Conservation (phyloP, 2,797 vertebrate genomes). For the Megaceryle alcyon region DNA sequence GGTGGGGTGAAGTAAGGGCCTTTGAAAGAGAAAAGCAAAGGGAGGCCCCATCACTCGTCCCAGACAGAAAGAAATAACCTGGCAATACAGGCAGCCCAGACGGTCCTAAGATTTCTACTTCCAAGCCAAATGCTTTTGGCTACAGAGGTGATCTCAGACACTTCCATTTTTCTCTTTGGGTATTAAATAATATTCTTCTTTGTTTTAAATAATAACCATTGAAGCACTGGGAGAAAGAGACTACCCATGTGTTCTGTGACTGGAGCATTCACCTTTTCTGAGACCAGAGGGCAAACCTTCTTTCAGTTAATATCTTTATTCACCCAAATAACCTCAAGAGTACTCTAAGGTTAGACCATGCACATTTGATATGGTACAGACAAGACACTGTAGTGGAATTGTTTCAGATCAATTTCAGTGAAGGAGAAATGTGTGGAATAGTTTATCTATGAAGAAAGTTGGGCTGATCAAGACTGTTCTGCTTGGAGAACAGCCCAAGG, state of each 20-base stretch:
- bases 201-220: not conserved
- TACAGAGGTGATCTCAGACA: not conserved
- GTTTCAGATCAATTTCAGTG: not conserved
- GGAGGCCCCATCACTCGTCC: not conserved
- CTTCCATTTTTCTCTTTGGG: not conserved
- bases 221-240: not conserved
- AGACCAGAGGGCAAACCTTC: not conserved
- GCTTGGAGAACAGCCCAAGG: not conserved
- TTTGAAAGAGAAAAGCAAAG: not conserved
- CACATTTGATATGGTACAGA: not conserved
- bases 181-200: slow-evolving; percentile 7
- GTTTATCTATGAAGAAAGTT: not conserved
- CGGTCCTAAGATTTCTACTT: not conserved
- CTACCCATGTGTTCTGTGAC: not conserved
- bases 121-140: not conserved
- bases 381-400: not conserved
- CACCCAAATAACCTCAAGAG: not conserved
- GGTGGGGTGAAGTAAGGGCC: not conserved
- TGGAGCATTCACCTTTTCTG: not conserved
- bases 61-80: not conserved
- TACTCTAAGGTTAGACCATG: not conserved
- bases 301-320: not conserved
- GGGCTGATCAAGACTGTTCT: not conserved
- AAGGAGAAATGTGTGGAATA: not conserved
- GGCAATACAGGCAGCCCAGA: not conserved